Base-by-base conservation (phyloP, 2,113 vertebrate species). In the Petrocephalus microphthalmus region DNA sequence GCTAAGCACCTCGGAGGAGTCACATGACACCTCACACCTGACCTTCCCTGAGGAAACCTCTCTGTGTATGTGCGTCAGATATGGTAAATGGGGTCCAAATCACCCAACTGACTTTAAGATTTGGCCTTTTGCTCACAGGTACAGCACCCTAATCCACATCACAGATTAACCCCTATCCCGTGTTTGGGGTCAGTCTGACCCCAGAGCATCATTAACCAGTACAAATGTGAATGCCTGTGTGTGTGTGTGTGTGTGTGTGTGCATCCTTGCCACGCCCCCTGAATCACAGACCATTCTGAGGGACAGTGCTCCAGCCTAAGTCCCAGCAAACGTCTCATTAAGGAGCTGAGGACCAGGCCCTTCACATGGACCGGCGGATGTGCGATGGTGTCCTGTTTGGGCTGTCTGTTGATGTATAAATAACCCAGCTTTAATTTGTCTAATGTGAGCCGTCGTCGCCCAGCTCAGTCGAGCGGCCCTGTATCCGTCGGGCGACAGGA, bases 391-490 rank as follows among this genome's bases (percentile, higher is more conserved):
- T 20, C 54, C 67, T 85, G 88, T 88, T 60, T 67, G 53, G 47
- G 47, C 82, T 67, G 19, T 49, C 83, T 84, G 57, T 60, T 88
- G 88, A 51, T 88, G 84, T 85, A 88, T 88, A 42, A 53, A 54
- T 89, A 86, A 37, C 47, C 20, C 3, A 20, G 10, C 19, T 88
- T 33, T 87, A 85, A 90, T 88, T 87, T 33, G 82, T 87, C 78
- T 87, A 53, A 87, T 71, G 47, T 13, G 7, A 90, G 88, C 29
- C 82, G 25, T 84, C 53, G 51, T 74, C 82, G 29, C 49, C 74
- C 57, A 20, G 5, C 20, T 20, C 47, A 74, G 74, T 91, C 82
- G 84, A 91, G 89, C 88, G 83, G 88, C 84, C 88, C 19, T 5
- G 91, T 57, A 33, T 53, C 74, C 17, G 45, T 47, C 37, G 42